phyloP scores from a whole-genome alignment of 2,888 invertebrate species.

The Acrobasis suavella region DNA sequence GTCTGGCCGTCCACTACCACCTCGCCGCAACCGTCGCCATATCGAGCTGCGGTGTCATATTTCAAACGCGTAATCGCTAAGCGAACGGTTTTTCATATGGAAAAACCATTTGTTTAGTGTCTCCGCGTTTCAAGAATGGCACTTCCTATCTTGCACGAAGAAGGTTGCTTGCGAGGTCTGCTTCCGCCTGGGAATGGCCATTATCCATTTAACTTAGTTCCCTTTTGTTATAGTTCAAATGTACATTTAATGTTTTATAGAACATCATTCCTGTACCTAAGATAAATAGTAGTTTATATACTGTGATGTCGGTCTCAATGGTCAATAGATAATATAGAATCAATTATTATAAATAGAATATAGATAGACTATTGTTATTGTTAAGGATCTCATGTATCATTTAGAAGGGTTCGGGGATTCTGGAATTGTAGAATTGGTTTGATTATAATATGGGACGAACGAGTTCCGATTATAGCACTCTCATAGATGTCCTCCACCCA shows the following conservation, averaged over 20 bases:
- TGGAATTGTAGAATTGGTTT: constrained; percentile 69
- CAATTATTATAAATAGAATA: constrained; percentile 66
- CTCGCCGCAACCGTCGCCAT: constrained; percentile 29
- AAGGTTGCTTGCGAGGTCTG: constrained; percentile 43
- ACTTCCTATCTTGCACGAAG: background rate
- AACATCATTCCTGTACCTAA: constrained; percentile 82
- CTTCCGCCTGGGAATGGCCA: constrained; percentile 62
- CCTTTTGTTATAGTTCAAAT: constrained; percentile 69
- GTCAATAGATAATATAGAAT: constrained; percentile 78
- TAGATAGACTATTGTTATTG: constrained; percentile 78
- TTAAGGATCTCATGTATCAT: constrained; percentile 81
- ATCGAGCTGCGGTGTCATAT: background rate
- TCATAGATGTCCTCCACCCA: background rate
- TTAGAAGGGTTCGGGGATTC: constrained; percentile 72
- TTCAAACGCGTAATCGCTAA: no score
- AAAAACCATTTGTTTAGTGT: no score
- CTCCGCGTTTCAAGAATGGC: no score
- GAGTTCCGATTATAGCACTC: background rate
- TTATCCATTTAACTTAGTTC: constrained; percentile 45
- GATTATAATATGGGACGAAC: constrained; percentile 28
- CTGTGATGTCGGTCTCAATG: constrained; percentile 81
- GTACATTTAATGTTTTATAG: constrained; percentile 64
- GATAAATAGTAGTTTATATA: constrained; percentile 77
- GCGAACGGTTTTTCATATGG: no score
- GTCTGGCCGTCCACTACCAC: constrained; percentile 36